Evolutionary conservation across 2,113 vertebrate species (phyloP), one percentile per base, ranked within the genome.

Genomic region (Hippolais icterina): DNA sequence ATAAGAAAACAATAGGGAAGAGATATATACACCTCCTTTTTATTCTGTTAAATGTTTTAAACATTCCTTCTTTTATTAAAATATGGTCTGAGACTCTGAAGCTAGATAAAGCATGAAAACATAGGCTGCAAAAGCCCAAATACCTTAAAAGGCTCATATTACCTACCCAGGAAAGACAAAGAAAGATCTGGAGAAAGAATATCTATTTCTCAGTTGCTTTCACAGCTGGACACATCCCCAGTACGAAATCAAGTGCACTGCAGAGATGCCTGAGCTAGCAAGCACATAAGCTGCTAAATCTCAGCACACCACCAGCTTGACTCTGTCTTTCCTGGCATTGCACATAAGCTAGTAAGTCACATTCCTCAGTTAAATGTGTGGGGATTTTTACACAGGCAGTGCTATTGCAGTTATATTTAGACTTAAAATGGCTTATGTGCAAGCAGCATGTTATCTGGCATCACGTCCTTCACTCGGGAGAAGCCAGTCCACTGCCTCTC

Each of bases 251-350:
- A 85, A 95, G 66, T 56, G 65, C 65, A 57, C 81, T 82, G 61
- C 33, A 79, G 77, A 94, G 78, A 64, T 91, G 61, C 35, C 65
- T 91, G 81, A 79, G 65, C 84, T 89, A 89, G 78, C 35, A 95
- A 89, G 52, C 57, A 89, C 41, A 60, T 87, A 95, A 96, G 60
- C 90, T 89, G 77, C 87, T 93, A 95, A 94, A 89, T 71, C 84
- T 80, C 71, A 90, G 70, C 39, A 83, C 53, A 95, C 66, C 71
- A 92, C 50, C 66, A 88, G 37, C 49, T 50, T 86, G 85, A 87
- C 57, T 90, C 42, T 70, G 59, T 88, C 75, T 93, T 90, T 94
- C 83, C 83, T 94, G 92, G 75, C 82, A 83, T 28, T 27, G 66
- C 57, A 80, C 54, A 37, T 47, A 64, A 83, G 57, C 42, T 69